Evolutionary conservation across 2,797 vertebrate species (phyloP).

Genomic region (Salarias fasciatus): DNA sequence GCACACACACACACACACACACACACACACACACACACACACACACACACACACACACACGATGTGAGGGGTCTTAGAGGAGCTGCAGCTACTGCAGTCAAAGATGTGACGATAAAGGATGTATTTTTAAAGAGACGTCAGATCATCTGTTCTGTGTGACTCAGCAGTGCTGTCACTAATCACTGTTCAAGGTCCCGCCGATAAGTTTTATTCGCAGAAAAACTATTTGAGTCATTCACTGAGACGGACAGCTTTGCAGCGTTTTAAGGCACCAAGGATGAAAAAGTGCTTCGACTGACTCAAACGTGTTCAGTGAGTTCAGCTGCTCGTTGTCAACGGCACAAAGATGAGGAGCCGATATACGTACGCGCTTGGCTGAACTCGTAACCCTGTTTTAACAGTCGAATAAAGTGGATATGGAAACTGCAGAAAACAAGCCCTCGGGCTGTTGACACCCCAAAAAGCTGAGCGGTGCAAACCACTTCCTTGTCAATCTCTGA

Average conservation of each 20-base stretch:
- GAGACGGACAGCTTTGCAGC: neutral
- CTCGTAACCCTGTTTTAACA: constrained; percentile 11
- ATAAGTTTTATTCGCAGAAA: constrained; percentile 1
- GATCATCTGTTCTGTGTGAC: constrained; percentile 6
- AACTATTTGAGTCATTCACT: constrained; percentile 4
- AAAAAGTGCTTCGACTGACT: neutral
- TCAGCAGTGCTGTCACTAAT: constrained; percentile 4
- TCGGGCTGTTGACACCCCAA: constrained; percentile 49
- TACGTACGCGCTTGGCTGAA: constrained; percentile 16
- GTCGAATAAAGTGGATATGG: constrained; percentile 35
- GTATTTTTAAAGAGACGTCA: neutral
- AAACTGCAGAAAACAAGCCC: constrained; percentile 42
- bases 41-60: neutral
- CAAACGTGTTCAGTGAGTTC: neutral
- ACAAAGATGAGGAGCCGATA: neutral
- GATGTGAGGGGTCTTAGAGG: neutral
- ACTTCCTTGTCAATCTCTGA: constrained; percentile 51
- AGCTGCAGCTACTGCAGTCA: constrained; percentile 2
- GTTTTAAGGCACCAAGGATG: neutral
- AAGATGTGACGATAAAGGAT: constrained; percentile 11
- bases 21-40: neutral
- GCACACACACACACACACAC: neutral
- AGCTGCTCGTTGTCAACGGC: constrained; percentile 1
- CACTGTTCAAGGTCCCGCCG: constrained; percentile 18
- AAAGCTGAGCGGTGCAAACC: constrained; percentile 51